Conservation (phyloP, 1,140 invertebrate species). For the Nasonia vitripennis region DNA sequence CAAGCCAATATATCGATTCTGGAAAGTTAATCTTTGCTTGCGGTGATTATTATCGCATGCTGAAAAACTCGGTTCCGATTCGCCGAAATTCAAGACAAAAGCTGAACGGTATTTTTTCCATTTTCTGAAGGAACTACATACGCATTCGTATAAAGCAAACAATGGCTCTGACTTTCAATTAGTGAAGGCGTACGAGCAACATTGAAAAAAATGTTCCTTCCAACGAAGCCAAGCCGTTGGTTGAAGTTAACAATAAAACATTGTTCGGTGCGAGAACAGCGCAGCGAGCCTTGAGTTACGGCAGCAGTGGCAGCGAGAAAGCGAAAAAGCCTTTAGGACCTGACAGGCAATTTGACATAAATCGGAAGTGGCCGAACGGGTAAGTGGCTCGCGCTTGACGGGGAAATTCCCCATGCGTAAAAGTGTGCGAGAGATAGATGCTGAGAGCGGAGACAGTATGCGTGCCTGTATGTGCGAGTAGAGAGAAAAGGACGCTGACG, state of each 20-base stretch:
- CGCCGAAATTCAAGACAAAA: too few species aligned
- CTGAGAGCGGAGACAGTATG: background rate
- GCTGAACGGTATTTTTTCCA: too few species aligned
- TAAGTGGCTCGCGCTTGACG: conserved; percentile 15
- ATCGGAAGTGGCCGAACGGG: conserved; percentile 40
- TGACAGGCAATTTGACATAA: conserved; percentile 47
- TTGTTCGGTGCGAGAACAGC: background rate
- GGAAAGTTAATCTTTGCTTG: background rate
- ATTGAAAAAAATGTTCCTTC: conserved; percentile 11
- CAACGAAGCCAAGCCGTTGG: background rate
- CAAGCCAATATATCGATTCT: background rate
- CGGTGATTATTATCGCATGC: background rate
- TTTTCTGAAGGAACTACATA: too few species aligned
- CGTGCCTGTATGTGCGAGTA: background rate
- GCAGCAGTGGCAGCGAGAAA: background rate
- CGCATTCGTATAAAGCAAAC: too few species aligned
- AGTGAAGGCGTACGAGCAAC: background rate
- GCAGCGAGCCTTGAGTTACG: background rate
- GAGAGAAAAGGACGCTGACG: conserved; percentile 5
- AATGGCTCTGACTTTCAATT: too few species aligned
- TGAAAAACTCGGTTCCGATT: background rate
- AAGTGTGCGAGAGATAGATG: conserved; percentile 12
- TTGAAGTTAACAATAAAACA: conserved; percentile 28
- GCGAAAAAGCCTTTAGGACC: conserved; percentile 27
- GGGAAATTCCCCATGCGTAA: conserved; percentile 35